Conservation (phyloP, 2,797 vertebrate genomes). For the Oreortyx pictus region DNA sequence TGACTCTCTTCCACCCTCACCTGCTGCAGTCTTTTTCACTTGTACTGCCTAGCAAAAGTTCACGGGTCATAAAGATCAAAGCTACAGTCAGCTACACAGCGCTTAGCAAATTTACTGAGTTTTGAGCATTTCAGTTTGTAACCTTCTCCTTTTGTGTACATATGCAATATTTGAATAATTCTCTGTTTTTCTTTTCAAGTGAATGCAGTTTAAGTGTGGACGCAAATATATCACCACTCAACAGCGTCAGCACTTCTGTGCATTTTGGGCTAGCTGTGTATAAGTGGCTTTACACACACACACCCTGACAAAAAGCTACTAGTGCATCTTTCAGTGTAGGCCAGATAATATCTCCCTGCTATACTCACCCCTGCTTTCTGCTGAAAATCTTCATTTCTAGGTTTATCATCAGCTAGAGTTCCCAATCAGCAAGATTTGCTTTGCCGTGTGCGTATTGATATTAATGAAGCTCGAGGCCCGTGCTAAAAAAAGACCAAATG, state of each 20-base stretch:
- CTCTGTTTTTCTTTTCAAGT: background rate
- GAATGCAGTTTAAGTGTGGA: background rate
- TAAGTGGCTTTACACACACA: background rate
- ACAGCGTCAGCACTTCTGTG: background rate
- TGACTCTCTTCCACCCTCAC: accelerated
- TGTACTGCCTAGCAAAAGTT: background rate
- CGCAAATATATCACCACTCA: background rate
- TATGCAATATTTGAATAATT: background rate
- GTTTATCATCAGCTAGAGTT: background rate
- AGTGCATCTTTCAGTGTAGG: background rate
- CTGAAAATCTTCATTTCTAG: background rate
- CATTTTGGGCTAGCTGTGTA: background rate
- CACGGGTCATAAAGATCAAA: background rate
- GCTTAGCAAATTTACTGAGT: background rate
- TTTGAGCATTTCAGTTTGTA: background rate
- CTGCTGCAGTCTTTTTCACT: background rate
- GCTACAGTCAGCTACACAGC: background rate
- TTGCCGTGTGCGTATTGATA: background rate
- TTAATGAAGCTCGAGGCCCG: background rate
- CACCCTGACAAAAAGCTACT: background rate
- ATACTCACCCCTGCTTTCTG: background rate
- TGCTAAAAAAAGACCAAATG: background rate
- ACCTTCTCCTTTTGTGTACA: background rate
- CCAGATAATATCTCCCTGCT: background rate
- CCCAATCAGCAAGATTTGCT: background rate